phyloP scores from a whole-genome alignment of 2,888 invertebrate species.

The Celastrina argiolus region DNA sequence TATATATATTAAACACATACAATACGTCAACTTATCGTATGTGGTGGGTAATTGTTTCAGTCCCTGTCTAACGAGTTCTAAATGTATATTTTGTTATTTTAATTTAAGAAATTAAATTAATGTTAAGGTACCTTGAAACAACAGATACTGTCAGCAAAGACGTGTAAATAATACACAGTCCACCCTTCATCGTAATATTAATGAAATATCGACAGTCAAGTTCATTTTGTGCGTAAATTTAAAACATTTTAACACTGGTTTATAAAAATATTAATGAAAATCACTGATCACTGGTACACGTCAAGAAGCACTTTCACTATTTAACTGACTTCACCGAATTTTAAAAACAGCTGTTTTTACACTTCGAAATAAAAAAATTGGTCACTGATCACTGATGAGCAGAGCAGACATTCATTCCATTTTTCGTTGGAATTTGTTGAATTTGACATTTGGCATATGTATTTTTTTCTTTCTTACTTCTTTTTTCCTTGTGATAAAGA shows the following conservation, averaged over 20 bases:
- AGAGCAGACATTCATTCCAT: constrained; percentile 40
- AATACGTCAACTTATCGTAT: background rate
- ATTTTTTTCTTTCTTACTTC: constrained; percentile 29
- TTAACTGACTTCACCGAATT: constrained; percentile 28
- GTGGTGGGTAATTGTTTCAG: background rate
- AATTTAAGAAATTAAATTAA: constrained; percentile 3
- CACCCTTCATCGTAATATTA: constrained; percentile 80
- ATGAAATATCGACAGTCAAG: constrained; percentile 67
- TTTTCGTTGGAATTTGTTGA: constrained; percentile 47
- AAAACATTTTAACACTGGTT: constrained; percentile 58
- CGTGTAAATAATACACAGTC: constrained; percentile 78
- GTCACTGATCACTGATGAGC: constrained; percentile 32
- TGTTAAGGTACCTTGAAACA: constrained; percentile 71
- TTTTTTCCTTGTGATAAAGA: background rate
- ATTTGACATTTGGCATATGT: constrained; percentile 55
- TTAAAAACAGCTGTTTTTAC: constrained; percentile 31
- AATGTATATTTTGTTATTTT: background rate
- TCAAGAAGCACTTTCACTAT: constrained; percentile 32
- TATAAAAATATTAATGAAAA: constrained; percentile 36
- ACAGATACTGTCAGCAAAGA: constrained; percentile 79
- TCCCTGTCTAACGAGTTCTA: background rate
- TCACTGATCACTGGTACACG: constrained; percentile 42
- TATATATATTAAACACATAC: too few relatives aligned
- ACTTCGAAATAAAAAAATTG: constrained; percentile 30
- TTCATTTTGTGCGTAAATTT: constrained; percentile 71